These are phyloP conservation scores for Anser cygnoides DNA, from an alignment of 2,113 vertebrate species.

Conservation along the genomic window DNA sequence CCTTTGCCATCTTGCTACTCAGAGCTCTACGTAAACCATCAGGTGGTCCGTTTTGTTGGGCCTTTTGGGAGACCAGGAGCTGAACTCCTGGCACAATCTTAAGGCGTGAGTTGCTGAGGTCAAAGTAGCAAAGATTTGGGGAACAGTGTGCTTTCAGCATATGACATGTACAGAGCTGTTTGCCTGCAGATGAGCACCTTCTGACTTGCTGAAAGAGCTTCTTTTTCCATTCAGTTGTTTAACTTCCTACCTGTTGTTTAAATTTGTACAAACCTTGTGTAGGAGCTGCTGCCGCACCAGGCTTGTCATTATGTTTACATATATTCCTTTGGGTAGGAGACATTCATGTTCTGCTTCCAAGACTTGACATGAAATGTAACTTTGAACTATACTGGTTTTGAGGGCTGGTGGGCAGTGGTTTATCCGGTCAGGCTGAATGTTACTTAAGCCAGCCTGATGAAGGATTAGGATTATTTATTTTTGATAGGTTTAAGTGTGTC, in stretches of 20 bases:
- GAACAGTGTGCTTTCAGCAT: conserved; percentile 7
- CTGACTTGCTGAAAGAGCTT: conserved; percentile 59
- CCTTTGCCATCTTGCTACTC: conserved; percentile 46
- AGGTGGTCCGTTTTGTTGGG: not conserved
- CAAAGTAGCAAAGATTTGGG: conserved; percentile 21
- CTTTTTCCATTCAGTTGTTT: conserved; percentile 55
- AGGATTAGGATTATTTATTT: conserved; percentile 62
- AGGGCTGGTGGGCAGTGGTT: conserved; percentile 49
- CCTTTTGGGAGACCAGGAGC: conserved; percentile 8
- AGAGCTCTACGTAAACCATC: not conserved
- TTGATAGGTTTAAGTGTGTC: conserved; percentile 59
- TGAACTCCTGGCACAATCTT: not conserved
- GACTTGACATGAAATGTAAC: conserved; percentile 52
- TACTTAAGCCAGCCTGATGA: conserved; percentile 56
- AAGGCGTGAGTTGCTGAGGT: not conserved
- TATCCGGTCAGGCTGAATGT: conserved; percentile 32
- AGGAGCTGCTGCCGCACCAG: conserved; percentile 50
- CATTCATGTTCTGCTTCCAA: conserved; percentile 54
- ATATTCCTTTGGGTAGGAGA: conserved; percentile 33
- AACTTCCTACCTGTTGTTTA: conserved; percentile 35
- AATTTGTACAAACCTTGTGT: conserved; percentile 56
- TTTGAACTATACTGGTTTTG: conserved; percentile 43
- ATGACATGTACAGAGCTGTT: not conserved
- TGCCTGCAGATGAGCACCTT: conserved; percentile 45
- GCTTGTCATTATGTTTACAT: conserved; percentile 61